Evolutionary conservation across 2,113 vertebrate species (phyloP), one percentile per base, ranked within the genome.

Genomic region (Pygoscelis antarcticus): DNA sequence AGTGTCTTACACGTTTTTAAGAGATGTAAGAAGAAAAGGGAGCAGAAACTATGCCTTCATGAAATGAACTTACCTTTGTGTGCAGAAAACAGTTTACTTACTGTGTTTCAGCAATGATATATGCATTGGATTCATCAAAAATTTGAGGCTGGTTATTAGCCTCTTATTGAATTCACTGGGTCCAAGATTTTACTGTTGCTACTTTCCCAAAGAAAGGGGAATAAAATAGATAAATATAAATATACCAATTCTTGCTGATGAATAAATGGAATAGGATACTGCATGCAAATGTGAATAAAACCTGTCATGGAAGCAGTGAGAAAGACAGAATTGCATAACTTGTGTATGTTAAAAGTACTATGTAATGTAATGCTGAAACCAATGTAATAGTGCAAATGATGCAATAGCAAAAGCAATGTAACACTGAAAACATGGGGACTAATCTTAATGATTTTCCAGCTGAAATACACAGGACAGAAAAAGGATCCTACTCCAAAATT

Each of bases 91-190:
- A 51, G 13, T 61, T 38, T 60, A 38, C 7, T 42, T 70, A 15
- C 4, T 18, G 3, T 49, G 5, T 62, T 88, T 79, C 18, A 29
- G 6, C 5, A 61, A 51, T 25, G 10, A 11, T 29, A 38, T 0
- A 0, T 70, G 3, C 1, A 1, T 20, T 69, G 11, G 7, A 55
- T 44, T 51, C 2, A 54, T 74, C 9, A 72, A 64, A 38, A 85
- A 62, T 40, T 51, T 70, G 19, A 40, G 13, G 13, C 6, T 36
- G 3, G 3, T 69, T 46, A 7, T 61, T 61, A 58, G 10, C 2
- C 6, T 61, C 5, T 85, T 57, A 36, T 5, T 30, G 4, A 44
- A 9, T 71, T 79, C 2, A 40, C 14, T 49, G 5, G 2, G 3
- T 58, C 9, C 25, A 62, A 38, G 22, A 18, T 75, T 62, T 66